Base-by-base conservation (phyloP, 2,888 invertebrate genomes). In the Drosophila siamana region DNA sequence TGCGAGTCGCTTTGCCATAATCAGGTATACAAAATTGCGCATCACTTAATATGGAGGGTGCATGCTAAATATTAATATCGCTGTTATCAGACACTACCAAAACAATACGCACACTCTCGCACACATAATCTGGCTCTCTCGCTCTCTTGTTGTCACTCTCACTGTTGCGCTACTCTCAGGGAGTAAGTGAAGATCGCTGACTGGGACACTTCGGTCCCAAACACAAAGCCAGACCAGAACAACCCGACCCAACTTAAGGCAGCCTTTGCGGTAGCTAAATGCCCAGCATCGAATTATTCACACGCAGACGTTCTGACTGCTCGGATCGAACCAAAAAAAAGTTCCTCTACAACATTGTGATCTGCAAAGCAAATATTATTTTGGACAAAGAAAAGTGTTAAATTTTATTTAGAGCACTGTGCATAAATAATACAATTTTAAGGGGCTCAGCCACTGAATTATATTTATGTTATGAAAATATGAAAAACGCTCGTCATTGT, bases 221-320 rank as follows among this genome's bases (percentile, higher is more conserved):
- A 57, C 74, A 59, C 63, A 51, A 30, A 66, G 41, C 48, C 52
- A 57, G 47, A 44, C 51, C 71, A 54, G 50, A 59, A 67, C 61
- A 74, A 22, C 66, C 46, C 64, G 60, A 62, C 46, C 44, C 55
- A 33, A 54, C 38, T 40, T 59, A 63, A 59, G 54, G 66, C 74
- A 86, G 80, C 69, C 76, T 74, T 86, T 70, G 86, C 86, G 69
- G 75, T 76, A 50, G 78, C 71, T 68, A 63, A 41, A 59, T 60
- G 66, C 41, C 67, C 78, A 69, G 63, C 69, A 74, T 65, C 40
- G 68, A 80, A 74, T 88, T 88, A 88, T 88, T 88, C 89, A 88
- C 68, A 79, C 77, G 74, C 75, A 78, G 80, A 73, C 86, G 83
- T 76, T 87, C 81, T 70, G 69, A 65, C 74, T 79, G 89, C 70